Evolutionary conservation across 2,888 invertebrate species (phyloP), one percentile per base, ranked within the genome.

Genomic region (Seira ritae): DNA sequence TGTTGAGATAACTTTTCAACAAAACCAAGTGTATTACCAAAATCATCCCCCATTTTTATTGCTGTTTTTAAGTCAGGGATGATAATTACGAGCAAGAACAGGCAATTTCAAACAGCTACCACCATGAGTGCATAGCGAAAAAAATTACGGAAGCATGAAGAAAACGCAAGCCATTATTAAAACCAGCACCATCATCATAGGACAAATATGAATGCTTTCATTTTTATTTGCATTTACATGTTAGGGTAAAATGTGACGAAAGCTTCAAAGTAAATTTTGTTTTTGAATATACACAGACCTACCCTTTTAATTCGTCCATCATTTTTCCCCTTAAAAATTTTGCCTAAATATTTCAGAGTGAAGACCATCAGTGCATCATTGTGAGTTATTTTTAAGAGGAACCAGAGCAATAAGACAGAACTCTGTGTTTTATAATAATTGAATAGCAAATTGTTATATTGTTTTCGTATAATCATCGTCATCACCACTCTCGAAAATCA

Each of bases 141-240:
- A 62, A 62, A 62, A 62, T 62, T 62, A 62, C 62, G 62, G 62
- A 62, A 62, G 62, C 62, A 62, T 62, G 62, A 62, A 50, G 50
- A n/a, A 50, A 50, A 62, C 3, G 20, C 12, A 22, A 55, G 15
- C 55, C 62, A 62, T 19, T 62, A 62, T 62, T 19, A 20, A 10
- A 62, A 62, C n/a, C n/a, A n/a, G n/a, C n/a, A n/a, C n/a, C n/a
- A 62, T 15, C 50, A 50, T 31, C 31, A 22, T 8, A 62, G 62
- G 62, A 62, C 31, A 62, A 62, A 62, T 10, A 12, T 20, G 20
- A 62, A 20, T 1, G 62, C 20, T 62, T 62, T 62, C 62, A 62
- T 20, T 62, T 62, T 62, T 42, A 42, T 62, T 62, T 20, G 20
- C 62, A 20, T 55, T 62, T 62, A 20, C 62, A 62, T 2, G 20